Evolutionary conservation across 2,797 vertebrate species (phyloP).

Genomic region (Gouania willdenowi): DNA sequence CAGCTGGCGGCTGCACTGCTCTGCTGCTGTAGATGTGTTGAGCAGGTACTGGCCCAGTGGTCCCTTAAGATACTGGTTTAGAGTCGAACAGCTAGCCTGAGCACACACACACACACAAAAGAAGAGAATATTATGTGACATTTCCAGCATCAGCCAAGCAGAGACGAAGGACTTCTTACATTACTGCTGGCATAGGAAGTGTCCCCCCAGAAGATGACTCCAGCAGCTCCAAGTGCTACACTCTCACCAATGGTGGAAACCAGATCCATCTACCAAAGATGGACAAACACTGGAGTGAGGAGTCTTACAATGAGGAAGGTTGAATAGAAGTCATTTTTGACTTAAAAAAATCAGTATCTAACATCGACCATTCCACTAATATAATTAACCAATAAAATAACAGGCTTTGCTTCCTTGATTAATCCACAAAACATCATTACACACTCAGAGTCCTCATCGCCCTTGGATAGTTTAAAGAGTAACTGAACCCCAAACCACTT

Average conservation of each 20-base stretch:
- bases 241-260: slow-evolving; percentile 84
- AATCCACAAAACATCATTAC: too few relatives aligned
- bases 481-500: too few relatives aligned
- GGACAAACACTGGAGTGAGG: too few relatives aligned
- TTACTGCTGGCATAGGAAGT: slow-evolving; percentile 77
- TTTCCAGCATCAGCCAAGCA: neutral
- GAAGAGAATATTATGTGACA: neutral
- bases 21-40: slow-evolving; percentile 76
- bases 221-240: slow-evolving; percentile 88
- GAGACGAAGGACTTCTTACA: slow-evolving; percentile 62
- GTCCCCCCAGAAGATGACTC: slow-evolving; percentile 93
- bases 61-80: slow-evolving; percentile 70
- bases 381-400: too few relatives aligned
- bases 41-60: slow-evolving; percentile 77
- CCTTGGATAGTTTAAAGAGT: too few relatives aligned
- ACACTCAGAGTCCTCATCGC: too few relatives aligned
- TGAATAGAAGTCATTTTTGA: too few relatives aligned
- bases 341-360: too few relatives aligned
- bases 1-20: slow-evolving; percentile 70
- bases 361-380: too few relatives aligned
- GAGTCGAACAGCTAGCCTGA: slow-evolving; percentile 66
- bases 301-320: too few relatives aligned
- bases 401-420: too few relatives aligned
- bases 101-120: neutral
- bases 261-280: slow-evolving; percentile 70